These are phyloP conservation scores for Dicycla oo DNA, from an alignment of 2,888 invertebrate genomes.

Conservation along the genomic window DNA sequence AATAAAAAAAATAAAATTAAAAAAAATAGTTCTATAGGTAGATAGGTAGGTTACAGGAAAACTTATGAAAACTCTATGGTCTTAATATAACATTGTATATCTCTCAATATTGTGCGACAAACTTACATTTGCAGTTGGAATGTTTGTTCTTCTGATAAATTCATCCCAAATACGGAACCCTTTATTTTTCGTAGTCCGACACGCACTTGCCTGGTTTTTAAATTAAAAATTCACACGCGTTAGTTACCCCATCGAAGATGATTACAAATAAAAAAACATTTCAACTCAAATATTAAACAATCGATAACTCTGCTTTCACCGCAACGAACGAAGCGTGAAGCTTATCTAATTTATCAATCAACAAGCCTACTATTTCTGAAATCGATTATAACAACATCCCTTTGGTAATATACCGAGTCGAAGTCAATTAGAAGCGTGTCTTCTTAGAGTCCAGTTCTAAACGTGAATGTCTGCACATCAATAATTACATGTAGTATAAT, in stretches of 20 bases:
- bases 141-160: too few species aligned
- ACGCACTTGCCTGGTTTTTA: too few species aligned
- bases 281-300: constrained; percentile 39
- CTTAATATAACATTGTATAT: too few species aligned
- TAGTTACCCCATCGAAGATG: not conserved
- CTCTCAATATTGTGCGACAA: too few species aligned
- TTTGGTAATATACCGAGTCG: not conserved
- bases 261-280: constrained; percentile 14
- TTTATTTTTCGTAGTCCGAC: too few species aligned
- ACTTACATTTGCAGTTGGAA: too few species aligned
- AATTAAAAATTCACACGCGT: not conserved
- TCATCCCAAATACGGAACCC: too few species aligned
- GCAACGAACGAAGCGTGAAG: constrained; percentile 34
- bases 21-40: too few species aligned
- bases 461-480: not conserved
- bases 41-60: too few species aligned
- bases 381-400: constrained; percentile 37
- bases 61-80: too few species aligned
- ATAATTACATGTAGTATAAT: not conserved
- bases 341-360: constrained; percentile 51
- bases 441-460: not conserved
- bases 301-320: constrained; percentile 39
- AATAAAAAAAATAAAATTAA: too few species aligned
- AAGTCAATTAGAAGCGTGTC: not conserved
- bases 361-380: constrained; percentile 16